Evolutionary conservation across 2,113 vertebrate species (phyloP), one percentile per base, ranked within the genome.

Genomic region (Ctenomys sociabilis): DNA sequence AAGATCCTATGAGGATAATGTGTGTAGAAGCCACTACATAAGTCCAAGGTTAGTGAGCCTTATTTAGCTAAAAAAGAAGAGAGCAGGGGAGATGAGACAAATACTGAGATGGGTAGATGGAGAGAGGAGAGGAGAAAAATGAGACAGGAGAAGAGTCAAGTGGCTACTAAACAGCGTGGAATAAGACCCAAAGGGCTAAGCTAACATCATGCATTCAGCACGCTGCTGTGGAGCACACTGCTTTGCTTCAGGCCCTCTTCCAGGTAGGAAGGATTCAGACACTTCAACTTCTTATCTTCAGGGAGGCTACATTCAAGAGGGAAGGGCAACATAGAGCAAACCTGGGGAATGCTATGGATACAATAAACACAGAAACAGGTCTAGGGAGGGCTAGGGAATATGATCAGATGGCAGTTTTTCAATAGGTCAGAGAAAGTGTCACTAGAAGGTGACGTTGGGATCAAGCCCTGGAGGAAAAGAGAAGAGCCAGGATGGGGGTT

Each of bases 11-110:
- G 32, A 68, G 68, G 26, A 72, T 17, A 19, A 32, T 54, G 5
- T 52, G 63, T 80, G 61, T 77, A 16, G 64, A 63, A 91, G 45
- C 40, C 32, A 77, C 66, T 94, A 45, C 10, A 84, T 68, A 92
- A 93, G 88, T 22, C 9, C 78, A 86, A 95, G 68, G 63, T 70
- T 54, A 45, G 17, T 54, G 24, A 81, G 28, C 35, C 80, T 88
- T 90, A 52, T 82, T 92, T 78, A 78, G 21, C 77, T 91, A 80
- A 84, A n/a, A 89, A 78, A 94, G 24, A 40, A n/a, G 61, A 32
- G n/a, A 14, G 26, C 28, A 19, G 26, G 10, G 8, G 30, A 26
- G 24, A 70, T n/a, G 10, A 75, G 10, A 80, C 43, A 13, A 5
- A 80, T 37, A 54, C 14, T 37, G 12, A 64, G 24, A 57, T 12